Evolutionary conservation across 2,113 vertebrate species (phyloP).

Genomic region (Syngnathoides biaculeatus): DNA sequence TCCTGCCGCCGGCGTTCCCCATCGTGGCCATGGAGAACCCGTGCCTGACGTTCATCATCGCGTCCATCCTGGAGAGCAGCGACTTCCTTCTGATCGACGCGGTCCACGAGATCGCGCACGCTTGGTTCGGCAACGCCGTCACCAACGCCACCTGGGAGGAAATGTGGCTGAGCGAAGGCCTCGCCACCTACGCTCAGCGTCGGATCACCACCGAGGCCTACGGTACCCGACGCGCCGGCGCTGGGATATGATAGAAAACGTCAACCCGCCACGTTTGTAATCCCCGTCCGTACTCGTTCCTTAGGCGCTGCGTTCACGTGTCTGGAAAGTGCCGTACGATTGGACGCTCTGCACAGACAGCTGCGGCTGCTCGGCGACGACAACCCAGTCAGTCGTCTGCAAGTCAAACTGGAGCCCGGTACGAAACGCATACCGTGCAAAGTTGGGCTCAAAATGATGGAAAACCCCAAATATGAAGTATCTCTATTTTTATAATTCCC

Average conservation of each 20-base stretch:
- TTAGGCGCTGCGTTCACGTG: slow-evolving; percentile 93
- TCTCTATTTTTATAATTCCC: too few relatives aligned
- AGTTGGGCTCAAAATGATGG: too few relatives aligned
- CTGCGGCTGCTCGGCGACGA: slow-evolving; percentile 93
- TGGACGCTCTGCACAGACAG: slow-evolving; percentile 93
- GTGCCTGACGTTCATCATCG: slow-evolving; percentile 96
- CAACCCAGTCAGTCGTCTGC: slow-evolving; percentile 91
- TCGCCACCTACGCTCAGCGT: slow-evolving; percentile 94
- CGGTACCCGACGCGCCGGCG: slow-evolving; percentile 63
- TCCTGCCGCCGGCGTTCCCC: slow-evolving; percentile 94
- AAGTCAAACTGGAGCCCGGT: slow-evolving; percentile 96
- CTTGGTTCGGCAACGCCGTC: slow-evolving; percentile 96
- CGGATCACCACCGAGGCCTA: slow-evolving; percentile 91
- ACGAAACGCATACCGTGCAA: background rate
- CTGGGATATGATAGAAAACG: too few relatives aligned
- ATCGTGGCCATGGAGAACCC: slow-evolving; percentile 99
- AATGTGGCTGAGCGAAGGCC: slow-evolving; percentile 97
- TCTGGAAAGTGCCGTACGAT: slow-evolving; percentile 89
- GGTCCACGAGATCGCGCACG: slow-evolving; percentile 92
- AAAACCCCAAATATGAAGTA: too few relatives aligned
- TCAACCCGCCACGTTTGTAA: too few relatives aligned
- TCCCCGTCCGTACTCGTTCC: background rate
- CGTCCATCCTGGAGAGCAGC: slow-evolving; percentile 94
- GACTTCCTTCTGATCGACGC: slow-evolving; percentile 94
- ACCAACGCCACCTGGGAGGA: slow-evolving; percentile 97